Percentiles rank a stretch among this genome's conserved stretches.
Conservation (phyloP, 2,797 vertebrate genomes). For the Hirundo rustica region DNA sequence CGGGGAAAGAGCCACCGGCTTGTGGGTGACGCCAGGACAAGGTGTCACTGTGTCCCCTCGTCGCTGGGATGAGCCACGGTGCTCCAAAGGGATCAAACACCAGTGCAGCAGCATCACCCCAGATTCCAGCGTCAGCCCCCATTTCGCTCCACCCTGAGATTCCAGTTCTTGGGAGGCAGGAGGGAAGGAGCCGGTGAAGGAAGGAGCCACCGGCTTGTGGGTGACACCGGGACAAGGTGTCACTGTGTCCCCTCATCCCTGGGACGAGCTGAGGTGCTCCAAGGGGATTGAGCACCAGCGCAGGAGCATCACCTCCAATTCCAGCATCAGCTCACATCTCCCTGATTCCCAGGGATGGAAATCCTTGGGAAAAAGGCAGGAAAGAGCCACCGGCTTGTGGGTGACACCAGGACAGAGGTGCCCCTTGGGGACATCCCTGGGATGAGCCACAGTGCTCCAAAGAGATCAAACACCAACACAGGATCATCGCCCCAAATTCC, state of each 20-base stretch:
- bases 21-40: fast-evolving
- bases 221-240: background rate
- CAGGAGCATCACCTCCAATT: background rate
- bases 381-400: fast-evolving
- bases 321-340: background rate
- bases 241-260: no score
- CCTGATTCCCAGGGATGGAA: no score
- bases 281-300: fast-evolving
- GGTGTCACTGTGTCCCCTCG: background rate
- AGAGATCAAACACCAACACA: fast-evolving
- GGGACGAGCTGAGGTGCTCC: fast-evolving
- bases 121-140: no score
- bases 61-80: fast-evolving
- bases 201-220: background rate
- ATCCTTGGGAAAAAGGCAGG: no score
- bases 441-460: fast-evolving
- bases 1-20: fast-evolving
- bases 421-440: no score
- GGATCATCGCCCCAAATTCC: background rate
- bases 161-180: no score
- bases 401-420: fast-evolving
- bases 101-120: background rate
- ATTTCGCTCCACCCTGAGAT: no score
- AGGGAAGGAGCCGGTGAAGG: background rate
- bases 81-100: fast-evolving